These are phyloP conservation scores for Oscheius sp. DNA, from an alignment of 2,888 invertebrate genomes.

Conservation along the genomic window DNA sequence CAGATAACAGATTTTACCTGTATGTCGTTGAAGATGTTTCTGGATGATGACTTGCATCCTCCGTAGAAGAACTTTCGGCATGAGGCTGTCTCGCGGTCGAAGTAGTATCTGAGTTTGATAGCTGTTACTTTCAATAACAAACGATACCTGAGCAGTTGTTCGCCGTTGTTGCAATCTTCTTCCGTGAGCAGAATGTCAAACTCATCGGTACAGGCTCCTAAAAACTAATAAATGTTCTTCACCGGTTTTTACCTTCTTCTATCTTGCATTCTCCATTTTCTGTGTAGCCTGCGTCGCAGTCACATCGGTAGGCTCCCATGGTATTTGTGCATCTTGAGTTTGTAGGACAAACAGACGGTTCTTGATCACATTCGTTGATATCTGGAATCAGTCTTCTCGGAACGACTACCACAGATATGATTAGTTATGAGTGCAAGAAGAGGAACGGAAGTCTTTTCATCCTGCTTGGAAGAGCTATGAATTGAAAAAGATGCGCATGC, in stretches of 20 bases:
- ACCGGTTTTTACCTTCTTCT: constrained; percentile 27
- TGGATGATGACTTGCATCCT: constrained; percentile 51
- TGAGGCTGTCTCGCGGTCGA: constrained; percentile 39
- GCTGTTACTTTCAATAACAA: background rate
- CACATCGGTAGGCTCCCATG: constrained; percentile 79
- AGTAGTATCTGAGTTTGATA: constrained; percentile 48
- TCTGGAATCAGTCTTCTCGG: constrained; percentile 77
- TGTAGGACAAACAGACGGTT: constrained; percentile 82
- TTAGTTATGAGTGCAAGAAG: constrained; percentile 7
- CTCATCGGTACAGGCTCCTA: constrained; percentile 49
- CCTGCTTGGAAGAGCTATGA: constrained; percentile 19
- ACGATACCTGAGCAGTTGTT: constrained; percentile 46
- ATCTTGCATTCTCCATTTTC: constrained; percentile 48
- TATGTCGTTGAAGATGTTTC: constrained; percentile 53
- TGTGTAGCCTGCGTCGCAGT: constrained; percentile 52
- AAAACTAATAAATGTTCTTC: background rate
- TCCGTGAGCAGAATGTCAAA: constrained; percentile 53
- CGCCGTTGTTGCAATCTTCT: constrained; percentile 54
- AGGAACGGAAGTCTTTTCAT: constrained; percentile 15
- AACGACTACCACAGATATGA: constrained; percentile 1
- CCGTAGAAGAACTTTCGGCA: constrained; percentile 60
- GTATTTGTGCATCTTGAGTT: constrained; percentile 86
- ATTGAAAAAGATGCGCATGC: constrained; percentile 28
- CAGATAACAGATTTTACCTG: background rate
- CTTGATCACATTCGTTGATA: constrained; percentile 86